phyloP scores from a whole-genome alignment of 2,113 vertebrate genomes.

The Solea senegalensis region DNA sequence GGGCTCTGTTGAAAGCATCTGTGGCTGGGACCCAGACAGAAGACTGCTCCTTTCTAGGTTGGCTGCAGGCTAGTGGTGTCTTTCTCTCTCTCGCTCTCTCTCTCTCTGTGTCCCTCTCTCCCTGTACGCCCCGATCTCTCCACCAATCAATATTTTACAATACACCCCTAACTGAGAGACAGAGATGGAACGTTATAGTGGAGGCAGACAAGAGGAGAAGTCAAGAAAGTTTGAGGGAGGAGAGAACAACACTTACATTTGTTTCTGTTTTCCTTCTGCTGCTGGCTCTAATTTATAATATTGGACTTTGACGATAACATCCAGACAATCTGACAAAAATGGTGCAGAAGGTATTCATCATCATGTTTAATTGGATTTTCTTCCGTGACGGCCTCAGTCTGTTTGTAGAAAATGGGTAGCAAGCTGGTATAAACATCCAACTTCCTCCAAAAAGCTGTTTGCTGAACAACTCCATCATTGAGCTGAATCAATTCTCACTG shows the following conservation, averaged over 20 bases:
- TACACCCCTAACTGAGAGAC: constrained; percentile 57
- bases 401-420: constrained; percentile 1
- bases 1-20: constrained; percentile 73
- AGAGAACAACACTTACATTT: constrained; percentile 27
- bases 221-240: constrained; percentile 28
- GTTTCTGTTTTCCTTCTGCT: constrained; percentile 19
- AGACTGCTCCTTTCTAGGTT: constrained; percentile 57
- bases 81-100: background rate
- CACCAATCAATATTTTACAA: constrained; percentile 73
- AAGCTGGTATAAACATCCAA: constrained; percentile 14
- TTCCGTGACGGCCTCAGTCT: constrained; percentile 4
- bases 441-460: constrained; percentile 27
- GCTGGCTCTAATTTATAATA: constrained; percentile 21
- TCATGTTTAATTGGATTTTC: constrained; percentile 3
- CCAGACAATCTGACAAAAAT: constrained; percentile 1
- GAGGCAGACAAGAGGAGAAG: constrained; percentile 6
- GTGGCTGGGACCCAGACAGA: constrained; percentile 67
- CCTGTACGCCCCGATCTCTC: constrained; percentile 25
- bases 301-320: constrained; percentile 31
- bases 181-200: constrained; percentile 13
- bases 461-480: constrained; percentile 25
- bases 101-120: constrained; percentile 16
- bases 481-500: constrained; percentile 27
- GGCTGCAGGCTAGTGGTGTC: constrained; percentile 47
- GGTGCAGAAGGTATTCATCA: constrained; percentile 12